Evolutionary conservation across 1,140 invertebrate genomes (phyloP).

Genomic region (Scylla paramamosain): DNA sequence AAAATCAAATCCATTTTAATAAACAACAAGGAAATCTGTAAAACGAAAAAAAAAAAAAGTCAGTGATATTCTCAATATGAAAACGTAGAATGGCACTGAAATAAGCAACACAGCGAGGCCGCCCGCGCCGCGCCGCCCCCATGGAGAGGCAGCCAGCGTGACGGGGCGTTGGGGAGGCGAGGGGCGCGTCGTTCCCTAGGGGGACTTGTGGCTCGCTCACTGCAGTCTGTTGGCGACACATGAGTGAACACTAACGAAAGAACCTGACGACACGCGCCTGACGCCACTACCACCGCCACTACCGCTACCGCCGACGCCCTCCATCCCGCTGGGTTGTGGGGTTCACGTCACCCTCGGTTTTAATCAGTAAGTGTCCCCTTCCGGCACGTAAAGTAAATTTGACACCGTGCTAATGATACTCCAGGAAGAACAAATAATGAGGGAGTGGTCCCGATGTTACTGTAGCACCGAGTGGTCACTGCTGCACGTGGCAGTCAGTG

Average conservation of each 20-base stretch:
- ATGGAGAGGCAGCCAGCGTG: constrained; percentile 5
- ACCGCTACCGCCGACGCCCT: no score
- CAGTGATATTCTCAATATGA: background rate
- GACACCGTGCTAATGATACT: background rate
- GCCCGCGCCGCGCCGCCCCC: background rate
- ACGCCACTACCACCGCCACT: background rate
- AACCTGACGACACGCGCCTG: background rate
- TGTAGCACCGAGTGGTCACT: background rate
- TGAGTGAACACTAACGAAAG: background rate
- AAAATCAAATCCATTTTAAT: no score
- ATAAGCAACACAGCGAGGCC: background rate
- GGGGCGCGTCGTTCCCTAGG: background rate
- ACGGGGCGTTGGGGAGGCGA: background rate
- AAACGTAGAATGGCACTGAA: background rate
- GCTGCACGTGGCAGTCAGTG: background rate
- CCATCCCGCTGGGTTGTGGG: no score
- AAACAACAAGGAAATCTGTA: background rate
- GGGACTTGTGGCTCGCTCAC: background rate
- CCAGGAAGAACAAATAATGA: background rate
- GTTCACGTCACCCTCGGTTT: background rate
- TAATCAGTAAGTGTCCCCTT: background rate
- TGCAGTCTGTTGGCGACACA: background rate
- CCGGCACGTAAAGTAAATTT: background rate
- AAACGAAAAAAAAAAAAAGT: background rate
- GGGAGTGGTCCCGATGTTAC: background rate